Conservation (phyloP, 2,888 invertebrate genomes). For the Melanophora roralis region DNA sequence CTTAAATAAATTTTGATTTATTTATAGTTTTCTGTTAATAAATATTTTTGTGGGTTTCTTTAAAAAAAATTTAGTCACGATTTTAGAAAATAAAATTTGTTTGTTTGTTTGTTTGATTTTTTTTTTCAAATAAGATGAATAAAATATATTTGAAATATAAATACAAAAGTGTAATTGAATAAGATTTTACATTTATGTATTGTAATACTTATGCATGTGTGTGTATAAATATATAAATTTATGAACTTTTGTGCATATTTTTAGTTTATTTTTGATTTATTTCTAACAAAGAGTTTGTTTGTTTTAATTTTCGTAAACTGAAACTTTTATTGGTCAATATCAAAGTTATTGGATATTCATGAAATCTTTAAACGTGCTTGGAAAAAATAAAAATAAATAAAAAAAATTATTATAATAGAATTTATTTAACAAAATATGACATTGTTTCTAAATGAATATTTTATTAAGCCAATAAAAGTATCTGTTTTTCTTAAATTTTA, state of each 20-base stretch:
- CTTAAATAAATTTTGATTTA: neutral
- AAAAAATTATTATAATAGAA: neutral
- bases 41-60: slow-evolving; percentile 16
- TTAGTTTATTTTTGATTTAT: neutral
- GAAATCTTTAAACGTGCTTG: neutral
- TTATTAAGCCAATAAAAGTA: no score
- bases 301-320: neutral
- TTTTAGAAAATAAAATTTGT: neutral
- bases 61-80: slow-evolving; percentile 24
- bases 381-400: neutral
- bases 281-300: neutral
- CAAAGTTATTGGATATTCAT: neutral
- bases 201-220: no score
- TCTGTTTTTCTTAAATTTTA: no score
- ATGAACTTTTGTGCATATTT: neutral
- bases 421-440: neutral
- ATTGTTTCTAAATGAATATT: no score
- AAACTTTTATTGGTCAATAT: neutral
- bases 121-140: neutral
- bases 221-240: no score
- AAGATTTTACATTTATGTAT: no score
- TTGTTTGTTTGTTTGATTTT: neutral
- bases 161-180: neutral
- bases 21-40: neutral
- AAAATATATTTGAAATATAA: neutral